Percentiles rank a stretch among this genome's conserved stretches.
phyloP scores from a whole-genome alignment of 92 coral and sea anemone genomes.

The Zoanthus sociatus region DNA sequence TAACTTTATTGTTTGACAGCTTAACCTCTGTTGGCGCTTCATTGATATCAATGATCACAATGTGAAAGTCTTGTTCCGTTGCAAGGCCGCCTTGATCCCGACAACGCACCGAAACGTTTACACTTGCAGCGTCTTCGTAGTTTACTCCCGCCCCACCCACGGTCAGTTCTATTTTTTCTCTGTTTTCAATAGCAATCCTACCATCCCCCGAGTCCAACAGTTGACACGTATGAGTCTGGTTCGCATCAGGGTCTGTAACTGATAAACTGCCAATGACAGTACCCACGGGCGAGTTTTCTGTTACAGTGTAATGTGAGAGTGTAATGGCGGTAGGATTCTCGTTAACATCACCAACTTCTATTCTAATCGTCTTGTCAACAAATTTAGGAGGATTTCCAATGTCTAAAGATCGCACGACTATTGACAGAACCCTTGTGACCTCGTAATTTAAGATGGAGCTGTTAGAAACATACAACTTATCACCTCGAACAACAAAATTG shows the following conservation, averaged over 20 bases:
- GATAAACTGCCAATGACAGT: constrained; percentile 76
- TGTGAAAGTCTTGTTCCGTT: constrained; percentile 58
- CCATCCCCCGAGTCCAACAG: constrained; percentile 78
- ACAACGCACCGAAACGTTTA: constrained; percentile 75
- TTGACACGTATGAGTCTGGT: constrained; percentile 76
- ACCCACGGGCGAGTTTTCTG: constrained; percentile 74
- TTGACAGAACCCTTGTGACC: constrained; percentile 46
- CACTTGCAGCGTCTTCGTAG: constrained; percentile 67
- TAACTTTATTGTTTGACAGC: constrained; percentile 65
- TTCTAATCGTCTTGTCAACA: constrained; percentile 60
- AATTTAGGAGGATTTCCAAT: constrained; percentile 77
- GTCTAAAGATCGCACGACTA: constrained; percentile 80
- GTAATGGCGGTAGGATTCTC: constrained; percentile 82
- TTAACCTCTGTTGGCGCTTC: constrained; percentile 81
- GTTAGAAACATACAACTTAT: constrained; percentile 74
- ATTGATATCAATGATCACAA: constrained; percentile 76
- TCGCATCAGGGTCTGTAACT: constrained; percentile 86
- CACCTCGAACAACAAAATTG: constrained; percentile 80
- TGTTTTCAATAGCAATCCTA: constrained; percentile 55
- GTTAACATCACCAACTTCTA: constrained; percentile 75
- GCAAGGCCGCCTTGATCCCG: constrained; percentile 76
- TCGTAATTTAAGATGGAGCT: constrained; percentile 84
- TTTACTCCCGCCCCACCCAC: constrained; percentile 84
- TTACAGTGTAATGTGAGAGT: constrained; percentile 62
- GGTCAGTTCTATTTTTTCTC: constrained; percentile 59